Evolutionary conservation across 2,888 invertebrate species (phyloP), one percentile per base, ranked within the genome.

Genomic region (Axea sp.): DNA sequence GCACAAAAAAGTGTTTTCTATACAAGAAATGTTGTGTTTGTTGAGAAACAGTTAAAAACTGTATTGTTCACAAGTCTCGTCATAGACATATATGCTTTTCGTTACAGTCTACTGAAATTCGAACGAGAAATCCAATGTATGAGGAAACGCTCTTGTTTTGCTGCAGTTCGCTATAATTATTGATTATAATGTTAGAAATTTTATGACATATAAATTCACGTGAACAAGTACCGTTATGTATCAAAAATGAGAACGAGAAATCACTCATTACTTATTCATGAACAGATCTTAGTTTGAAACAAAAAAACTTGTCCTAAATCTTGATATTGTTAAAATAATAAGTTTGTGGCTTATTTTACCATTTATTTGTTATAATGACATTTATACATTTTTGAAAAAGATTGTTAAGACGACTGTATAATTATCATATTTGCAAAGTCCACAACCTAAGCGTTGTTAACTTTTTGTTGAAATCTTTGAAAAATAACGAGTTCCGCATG

Each of bases 401-500:
- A n/a, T n/a, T n/a, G n/a, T n/a, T n/a, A n/a, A n/a, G n/a, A n/a
- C n/a, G n/a, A n/a, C n/a, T n/a, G n/a, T n/a, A n/a, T n/a, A n/a
- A n/a, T n/a, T n/a, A n/a, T n/a, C n/a, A n/a, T n/a, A n/a, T n/a
- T n/a, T n/a, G n/a, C n/a, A n/a, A n/a, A n/a, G n/a, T n/a, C n/a
- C n/a, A n/a, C n/a, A n/a, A n/a, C n/a, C n/a, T n/a, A n/a, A n/a
- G n/a, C n/a, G n/a, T n/a, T n/a, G n/a, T 60, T 35, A 51, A 45
- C 9, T 69, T 69, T 45, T 69, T 68, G 11, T 30, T 0, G 7
- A 30, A n/a, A n/a, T 35, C 39, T 39, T 47, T 53, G 33, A 71
- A 62, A 62, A 49, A 47, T 47, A 35, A 62, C 24, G 31, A 65
- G 67, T 73, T 73, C 65, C 60, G 60, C 67, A 53, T 65, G 72